phyloP scores from a whole-genome alignment of 2,888 invertebrate genomes.

The Sturmia bella region DNA sequence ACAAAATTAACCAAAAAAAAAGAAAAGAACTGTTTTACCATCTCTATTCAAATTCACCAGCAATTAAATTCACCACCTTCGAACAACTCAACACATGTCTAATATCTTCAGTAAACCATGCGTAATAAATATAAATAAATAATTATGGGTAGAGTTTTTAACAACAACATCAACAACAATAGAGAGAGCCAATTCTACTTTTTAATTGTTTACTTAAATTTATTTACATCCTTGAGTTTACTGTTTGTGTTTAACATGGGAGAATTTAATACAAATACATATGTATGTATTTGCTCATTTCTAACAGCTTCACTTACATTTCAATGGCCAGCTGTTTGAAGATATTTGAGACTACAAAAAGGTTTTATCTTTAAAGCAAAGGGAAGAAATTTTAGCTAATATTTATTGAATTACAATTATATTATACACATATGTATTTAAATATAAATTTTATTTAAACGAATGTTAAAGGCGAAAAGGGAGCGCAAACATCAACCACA shows the following conservation, averaged over 20 bases:
- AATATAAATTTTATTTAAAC: conserved; percentile 32
- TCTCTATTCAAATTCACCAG: conserved; percentile 22
- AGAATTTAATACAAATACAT: conserved; percentile 48
- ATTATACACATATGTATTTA: conserved; percentile 41
- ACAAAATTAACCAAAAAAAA: conserved; percentile 54
- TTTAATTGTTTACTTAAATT: conserved; percentile 37
- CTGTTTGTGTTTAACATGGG: conserved; percentile 45
- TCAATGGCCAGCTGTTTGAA: not conserved
- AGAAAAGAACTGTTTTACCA: conserved; percentile 31
- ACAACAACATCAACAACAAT: conserved; percentile 42
- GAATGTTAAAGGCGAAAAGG: conserved; percentile 49
- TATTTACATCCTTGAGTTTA: conserved; percentile 6
- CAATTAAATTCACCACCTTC: conserved; percentile 47
- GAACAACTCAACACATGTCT: conserved; percentile 2
- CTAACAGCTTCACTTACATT: no score
- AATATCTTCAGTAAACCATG: conserved; percentile 5
- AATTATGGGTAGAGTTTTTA: conserved; percentile 58
- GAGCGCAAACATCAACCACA: conserved; percentile 52
- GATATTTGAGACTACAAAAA: conserved; percentile 2
- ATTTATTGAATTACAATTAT: conserved; percentile 37
- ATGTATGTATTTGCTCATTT: not conserved
- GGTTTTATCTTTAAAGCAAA: conserved; percentile 43
- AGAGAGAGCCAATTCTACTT: conserved; percentile 46
- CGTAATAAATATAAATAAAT: conserved; percentile 39
- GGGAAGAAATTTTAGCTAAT: conserved; percentile 42